Evolutionary conservation across 1,140 invertebrate genomes (phyloP).

Genomic region (Lasioglossum albipes): DNA sequence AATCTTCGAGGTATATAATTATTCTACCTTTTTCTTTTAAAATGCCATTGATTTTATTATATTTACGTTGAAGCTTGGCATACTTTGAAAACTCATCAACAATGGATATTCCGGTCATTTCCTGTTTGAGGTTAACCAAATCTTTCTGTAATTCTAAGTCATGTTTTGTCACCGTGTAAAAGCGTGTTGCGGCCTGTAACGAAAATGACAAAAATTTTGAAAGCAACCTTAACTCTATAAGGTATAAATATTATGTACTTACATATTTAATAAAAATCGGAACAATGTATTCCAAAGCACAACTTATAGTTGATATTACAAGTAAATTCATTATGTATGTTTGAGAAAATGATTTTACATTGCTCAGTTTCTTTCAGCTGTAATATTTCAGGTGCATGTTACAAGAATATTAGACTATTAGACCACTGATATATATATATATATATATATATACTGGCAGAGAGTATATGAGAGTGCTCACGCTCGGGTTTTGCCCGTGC

Average conservation of each 20-base stretch:
- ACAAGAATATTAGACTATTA: background rate
- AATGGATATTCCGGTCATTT: conserved; percentile 80
- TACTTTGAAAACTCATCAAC: conserved; percentile 83
- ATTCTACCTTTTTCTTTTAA: conserved; percentile 73
- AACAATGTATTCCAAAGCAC: conserved; percentile 37
- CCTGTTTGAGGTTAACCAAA: conserved; percentile 74
- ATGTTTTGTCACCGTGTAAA: conserved; percentile 56
- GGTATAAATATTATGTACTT: conserved; percentile 17
- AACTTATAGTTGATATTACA: conserved; percentile 46
- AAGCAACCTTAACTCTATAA: background rate
- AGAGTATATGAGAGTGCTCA: too few relatives aligned
- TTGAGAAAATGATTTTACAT: conserved; percentile 13
- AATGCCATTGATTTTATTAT: conserved; percentile 77
- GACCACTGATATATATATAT: too few relatives aligned
- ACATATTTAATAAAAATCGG: conserved; percentile 45
- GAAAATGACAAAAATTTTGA: conserved; percentile 24
- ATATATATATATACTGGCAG: too few relatives aligned
- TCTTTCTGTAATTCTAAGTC: conserved; percentile 67
- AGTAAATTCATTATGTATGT: conserved; percentile 49
- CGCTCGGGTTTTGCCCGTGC: too few relatives aligned
- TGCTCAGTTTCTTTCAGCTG: background rate
- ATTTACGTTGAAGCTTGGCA: conserved; percentile 81
- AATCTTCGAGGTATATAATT: background rate
- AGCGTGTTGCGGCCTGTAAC: conserved; percentile 63
- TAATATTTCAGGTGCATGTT: background rate